phyloP scores from a whole-genome alignment of 2,797 vertebrate species.

The Gymnothorax reevesii region DNA sequence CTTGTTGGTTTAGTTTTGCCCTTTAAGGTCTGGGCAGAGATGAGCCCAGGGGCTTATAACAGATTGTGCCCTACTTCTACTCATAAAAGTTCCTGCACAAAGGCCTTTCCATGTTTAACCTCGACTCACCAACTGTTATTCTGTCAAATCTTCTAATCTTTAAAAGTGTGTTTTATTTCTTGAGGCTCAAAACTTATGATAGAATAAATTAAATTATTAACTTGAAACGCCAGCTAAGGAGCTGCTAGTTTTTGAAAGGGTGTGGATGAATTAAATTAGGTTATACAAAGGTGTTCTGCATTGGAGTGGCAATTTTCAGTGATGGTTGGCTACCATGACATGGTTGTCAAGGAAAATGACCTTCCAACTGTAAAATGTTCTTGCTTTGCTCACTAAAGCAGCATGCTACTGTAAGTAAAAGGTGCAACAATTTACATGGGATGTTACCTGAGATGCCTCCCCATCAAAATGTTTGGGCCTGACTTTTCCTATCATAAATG shows the following conservation, averaged over 20 bases:
- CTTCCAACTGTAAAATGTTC: conserved; percentile 50
- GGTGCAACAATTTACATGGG: conserved; percentile 28
- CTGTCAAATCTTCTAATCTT: background rate
- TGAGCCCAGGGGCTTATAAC: background rate
- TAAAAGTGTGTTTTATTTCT: background rate
- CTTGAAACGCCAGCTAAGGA: background rate
- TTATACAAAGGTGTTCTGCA: conserved; percentile 48
- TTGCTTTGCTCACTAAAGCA: conserved; percentile 27
- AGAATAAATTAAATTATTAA: background rate
- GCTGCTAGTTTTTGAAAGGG: conserved; percentile 5
- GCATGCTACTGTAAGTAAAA: conserved; percentile 21
- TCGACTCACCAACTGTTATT: background rate
- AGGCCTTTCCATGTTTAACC: background rate
- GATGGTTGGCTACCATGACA: conserved; percentile 49
- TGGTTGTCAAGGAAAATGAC: conserved; percentile 52
- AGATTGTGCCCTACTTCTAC: background rate
- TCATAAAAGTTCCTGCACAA: background rate
- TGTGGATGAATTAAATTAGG: conserved; percentile 50
- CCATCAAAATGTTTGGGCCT: background rate
- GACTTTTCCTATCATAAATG: too few relatives aligned
- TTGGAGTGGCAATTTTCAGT: conserved; percentile 57
- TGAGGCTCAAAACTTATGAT: background rate
- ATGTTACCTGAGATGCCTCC: background rate
- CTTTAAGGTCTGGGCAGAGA: background rate
- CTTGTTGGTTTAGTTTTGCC: background rate